Base-by-base conservation (phyloP, 2,797 vertebrate species). In the Tragopan temminckii region DNA sequence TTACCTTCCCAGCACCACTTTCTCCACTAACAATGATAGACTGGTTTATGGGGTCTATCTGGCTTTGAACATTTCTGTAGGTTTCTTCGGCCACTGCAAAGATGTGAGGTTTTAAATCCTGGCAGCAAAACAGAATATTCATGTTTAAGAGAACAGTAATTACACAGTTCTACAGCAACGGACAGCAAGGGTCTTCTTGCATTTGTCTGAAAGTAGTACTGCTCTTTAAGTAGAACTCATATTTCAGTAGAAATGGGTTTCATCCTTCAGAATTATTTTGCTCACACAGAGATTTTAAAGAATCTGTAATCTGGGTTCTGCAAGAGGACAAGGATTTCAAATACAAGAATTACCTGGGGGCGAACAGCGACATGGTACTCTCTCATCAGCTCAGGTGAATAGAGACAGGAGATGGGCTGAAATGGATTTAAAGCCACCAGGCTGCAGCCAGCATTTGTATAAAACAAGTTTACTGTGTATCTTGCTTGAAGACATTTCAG, bases 1-100 rank as follows among this genome's bases (percentile, higher is more conserved):
- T 97, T 97, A 99, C 99, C 99, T 99, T 99, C 90, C 99, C 99
- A 84, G 99, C 99, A 77, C 99, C 99, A 19, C 99, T 99, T 97
- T 99, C 99, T 58, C 99, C 99, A 38, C 99, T 99, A 95, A 99
- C 99, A 94, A 99, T 98, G 94, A 99, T 97, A 11, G 99, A 99
- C 89, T 99, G 99, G 97, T 99, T 98, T 45, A 98, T 93, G 0
- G 98, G 99, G 38, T 98, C 98, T 67, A 98, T 96, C 94, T 99
- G 98, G 76, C 98, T 98, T 95, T 98, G 98, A 71, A 99, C 98
- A 3, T 99, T 99, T 92, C 99, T 98, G 97, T 99, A 99, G 52
- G 99, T 99, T 95, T 99, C 98, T 94, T 99, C 99, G 8, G 99
- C 99, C 94, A 99, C 99, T 27, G 98, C 98, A 93, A 99, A 99